Evolutionary conservation across 2,888 invertebrate genomes (phyloP).

Genomic region (Odontomyia ornata): DNA sequence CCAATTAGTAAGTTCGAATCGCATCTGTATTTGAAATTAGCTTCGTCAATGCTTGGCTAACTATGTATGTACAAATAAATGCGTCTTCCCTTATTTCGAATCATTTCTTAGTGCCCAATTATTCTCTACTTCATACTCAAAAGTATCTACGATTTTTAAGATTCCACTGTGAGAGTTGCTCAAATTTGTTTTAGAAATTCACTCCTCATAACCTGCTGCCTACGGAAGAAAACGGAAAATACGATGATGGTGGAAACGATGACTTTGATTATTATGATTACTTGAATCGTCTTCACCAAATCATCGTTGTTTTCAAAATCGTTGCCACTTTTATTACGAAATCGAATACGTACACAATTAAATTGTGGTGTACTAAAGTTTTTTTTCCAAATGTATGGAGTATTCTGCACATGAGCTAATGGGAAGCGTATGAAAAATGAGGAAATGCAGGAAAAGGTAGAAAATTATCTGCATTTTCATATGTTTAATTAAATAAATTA

Average conservation of each 20-base stretch:
- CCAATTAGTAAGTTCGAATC: conserved; percentile 25
- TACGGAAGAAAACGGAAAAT: background rate
- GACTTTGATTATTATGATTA: background rate
- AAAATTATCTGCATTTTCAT: too few species aligned
- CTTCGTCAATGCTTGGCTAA: background rate
- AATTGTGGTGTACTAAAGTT: background rate
- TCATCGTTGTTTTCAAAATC: background rate
- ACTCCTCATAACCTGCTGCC: background rate
- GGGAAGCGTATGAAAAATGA: background rate
- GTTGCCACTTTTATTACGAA: background rate
- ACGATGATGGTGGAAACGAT: background rate
- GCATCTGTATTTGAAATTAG: conserved; percentile 14
- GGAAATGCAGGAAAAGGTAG: background rate
- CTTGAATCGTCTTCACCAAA: background rate
- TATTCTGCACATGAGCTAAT: too few species aligned
- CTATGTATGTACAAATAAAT: background rate
- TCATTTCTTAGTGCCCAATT: background rate
- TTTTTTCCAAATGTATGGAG: too few species aligned
- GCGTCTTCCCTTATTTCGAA: background rate
- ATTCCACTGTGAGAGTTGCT: background rate
- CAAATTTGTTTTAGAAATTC: background rate
- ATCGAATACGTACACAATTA: background rate
- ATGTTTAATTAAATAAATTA: too few species aligned
- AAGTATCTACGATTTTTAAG: background rate
- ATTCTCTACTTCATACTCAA: background rate